A percentile compares a stretch with the other conserved stretches of the same genome.
Evolutionary conservation across 2,797 vertebrate genomes (phyloP).

Genomic region (Propithecus deckenii): DNA sequence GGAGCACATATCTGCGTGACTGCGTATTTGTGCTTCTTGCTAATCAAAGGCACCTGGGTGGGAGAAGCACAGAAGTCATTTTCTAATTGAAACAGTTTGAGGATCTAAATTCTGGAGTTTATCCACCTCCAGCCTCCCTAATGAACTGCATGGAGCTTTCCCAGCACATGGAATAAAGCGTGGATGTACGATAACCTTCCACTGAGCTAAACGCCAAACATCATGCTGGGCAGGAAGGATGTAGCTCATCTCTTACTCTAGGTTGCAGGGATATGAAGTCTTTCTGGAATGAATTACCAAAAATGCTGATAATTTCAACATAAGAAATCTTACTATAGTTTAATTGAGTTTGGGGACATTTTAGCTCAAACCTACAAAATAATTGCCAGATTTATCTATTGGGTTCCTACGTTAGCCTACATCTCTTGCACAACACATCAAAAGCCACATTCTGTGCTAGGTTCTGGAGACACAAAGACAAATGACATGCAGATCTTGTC

Average conservation of each 20-base stretch:
- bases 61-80: constrained; percentile 65
- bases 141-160: constrained; percentile 25
- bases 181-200: constrained; percentile 12
- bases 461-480: neutral
- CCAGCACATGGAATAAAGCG: neutral
- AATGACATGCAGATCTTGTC: neutral
- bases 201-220: neutral
- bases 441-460: neutral
- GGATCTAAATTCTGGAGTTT: constrained; percentile 42
- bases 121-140: neutral
- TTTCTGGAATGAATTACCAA: constrained; percentile 14
- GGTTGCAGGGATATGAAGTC: neutral
- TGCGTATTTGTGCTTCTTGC: neutral
- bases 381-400: neutral
- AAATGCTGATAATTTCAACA: neutral
- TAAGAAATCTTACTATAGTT: neutral
- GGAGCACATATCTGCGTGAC: neutral
- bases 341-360: neutral
- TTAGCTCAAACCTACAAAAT: neutral
- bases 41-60: constrained; percentile 68
- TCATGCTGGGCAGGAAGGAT: neutral
- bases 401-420: neutral
- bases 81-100: constrained; percentile 68
- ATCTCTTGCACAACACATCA: neutral
- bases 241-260: neutral